Percentiles rank a stretch among this genome's conserved stretches.
phyloP scores from a whole-genome alignment of 2,113 vertebrate species.

The Cnemophilus loriae region DNA sequence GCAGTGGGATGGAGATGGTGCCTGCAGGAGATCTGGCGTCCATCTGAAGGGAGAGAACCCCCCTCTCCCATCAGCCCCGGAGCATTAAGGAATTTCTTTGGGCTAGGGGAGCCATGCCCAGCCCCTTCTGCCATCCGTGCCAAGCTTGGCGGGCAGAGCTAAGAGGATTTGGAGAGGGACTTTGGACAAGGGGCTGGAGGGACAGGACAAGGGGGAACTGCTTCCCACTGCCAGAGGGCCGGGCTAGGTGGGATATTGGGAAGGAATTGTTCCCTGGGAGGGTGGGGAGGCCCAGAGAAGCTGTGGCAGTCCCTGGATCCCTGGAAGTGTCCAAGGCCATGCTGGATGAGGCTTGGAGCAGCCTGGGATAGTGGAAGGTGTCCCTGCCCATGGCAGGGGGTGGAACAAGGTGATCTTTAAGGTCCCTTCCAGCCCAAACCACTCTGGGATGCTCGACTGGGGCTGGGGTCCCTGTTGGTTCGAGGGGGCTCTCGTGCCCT shows the following conservation, averaged over 20 bases:
- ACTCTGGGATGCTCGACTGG: accelerated
- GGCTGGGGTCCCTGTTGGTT: not conserved
- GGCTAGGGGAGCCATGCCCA: not conserved
- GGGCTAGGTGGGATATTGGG: not conserved
- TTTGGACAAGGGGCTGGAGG: not conserved
- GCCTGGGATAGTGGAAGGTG: not conserved
- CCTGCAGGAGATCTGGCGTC: not conserved
- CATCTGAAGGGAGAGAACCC: not conserved
- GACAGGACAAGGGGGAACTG: not conserved
- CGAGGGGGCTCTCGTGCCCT: not conserved
- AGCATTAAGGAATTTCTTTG: accelerated
- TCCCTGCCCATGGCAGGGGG: not conserved
- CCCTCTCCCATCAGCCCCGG: accelerated
- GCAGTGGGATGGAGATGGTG: accelerated
- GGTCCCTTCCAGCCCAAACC: not conserved
- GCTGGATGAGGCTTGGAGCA: not conserved
- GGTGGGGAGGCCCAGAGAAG: not conserved
- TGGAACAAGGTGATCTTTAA: accelerated
- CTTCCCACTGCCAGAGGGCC: not conserved
- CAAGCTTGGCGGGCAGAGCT: not conserved
- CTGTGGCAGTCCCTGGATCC: not conserved
- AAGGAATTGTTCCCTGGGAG: not conserved
- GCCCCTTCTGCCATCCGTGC: not conserved
- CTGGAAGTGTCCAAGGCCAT: not conserved
- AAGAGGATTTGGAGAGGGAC: not conserved